Conservation (phyloP, 2,113 vertebrate species). For the Excalfactoria chinensis region DNA sequence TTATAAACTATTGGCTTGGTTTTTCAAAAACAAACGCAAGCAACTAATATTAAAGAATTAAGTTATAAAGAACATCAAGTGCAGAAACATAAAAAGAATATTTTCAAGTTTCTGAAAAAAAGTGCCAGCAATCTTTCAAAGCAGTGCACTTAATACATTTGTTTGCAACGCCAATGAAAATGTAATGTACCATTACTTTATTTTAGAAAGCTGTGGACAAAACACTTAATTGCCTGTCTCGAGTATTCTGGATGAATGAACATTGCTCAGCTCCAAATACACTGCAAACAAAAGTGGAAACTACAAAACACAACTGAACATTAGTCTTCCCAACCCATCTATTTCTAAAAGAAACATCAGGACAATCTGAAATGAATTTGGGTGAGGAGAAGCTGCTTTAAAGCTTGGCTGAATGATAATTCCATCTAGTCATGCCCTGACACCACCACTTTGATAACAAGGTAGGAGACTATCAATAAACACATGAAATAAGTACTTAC, state of each 20-base stretch:
- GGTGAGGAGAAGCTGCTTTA: background rate
- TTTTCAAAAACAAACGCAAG: background rate
- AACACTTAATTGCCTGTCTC: background rate
- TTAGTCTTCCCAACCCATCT: background rate
- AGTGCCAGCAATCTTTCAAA: background rate
- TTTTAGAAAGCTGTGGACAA: background rate
- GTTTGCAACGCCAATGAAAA: background rate
- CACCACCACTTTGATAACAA: background rate
- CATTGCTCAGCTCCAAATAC: background rate
- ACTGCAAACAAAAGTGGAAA: background rate
- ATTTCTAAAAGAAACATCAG: background rate
- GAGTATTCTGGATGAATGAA: background rate
- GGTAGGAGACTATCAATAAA: background rate
- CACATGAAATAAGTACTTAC: background rate
- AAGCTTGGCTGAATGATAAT: background rate
- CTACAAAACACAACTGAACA: background rate
- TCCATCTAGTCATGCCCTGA: background rate
- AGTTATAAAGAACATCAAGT: background rate
- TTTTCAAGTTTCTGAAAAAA: background rate
- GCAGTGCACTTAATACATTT: background rate
- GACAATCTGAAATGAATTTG: background rate
- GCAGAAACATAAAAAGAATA: background rate
- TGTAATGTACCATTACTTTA: background rate
- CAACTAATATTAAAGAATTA: background rate
- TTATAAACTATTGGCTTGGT: background rate